Evolutionary conservation across 2,888 invertebrate genomes (phyloP), one percentile per base, ranked within the genome.

Genomic region (Pristionchus arcanus): DNA sequence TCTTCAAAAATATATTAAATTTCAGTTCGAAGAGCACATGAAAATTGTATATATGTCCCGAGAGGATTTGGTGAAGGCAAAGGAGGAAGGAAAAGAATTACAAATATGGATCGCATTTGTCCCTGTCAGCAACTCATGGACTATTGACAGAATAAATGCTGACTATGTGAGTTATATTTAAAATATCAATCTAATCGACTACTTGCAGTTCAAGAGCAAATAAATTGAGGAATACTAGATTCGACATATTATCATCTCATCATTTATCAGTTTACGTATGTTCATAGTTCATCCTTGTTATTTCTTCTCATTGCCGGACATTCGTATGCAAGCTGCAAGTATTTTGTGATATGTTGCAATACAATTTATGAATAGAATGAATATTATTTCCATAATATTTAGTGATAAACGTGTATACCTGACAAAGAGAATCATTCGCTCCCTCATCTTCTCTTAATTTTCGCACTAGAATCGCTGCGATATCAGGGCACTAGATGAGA

Each of bases 311-410:
- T 85, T 63, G 85, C 59, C 19, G 34, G 59, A 28, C 85, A 85
- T 28, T 59, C 63, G 42, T 85, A 85, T 59, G 85, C 34, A 31
- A 63, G 31, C 85, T 85, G 53, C 84, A 84, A 84, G 59, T 59
- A 37, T 31, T 37, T 68, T 74, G 74, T 37, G 34, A 74, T 74
- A 74, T 21, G 9, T 74, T 74, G 34, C 16, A n/a, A 28, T n/a
- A 28, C 28, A 68, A 59, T 59, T 19, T 5, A 25, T 59, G 25
- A 59, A 21, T 68, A n/a, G 28, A 55, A 19, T 59, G 25, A 59
- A 21, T 68, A n/a, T 68, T 84, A 19, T 55, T 55, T 34, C 42
- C 42, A 34, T 55, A 15, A 28, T 85, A 59, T 34, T 31, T 16
- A 59, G 49, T 49, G 49, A 83, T 83, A 83, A 53, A 49, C 49